Conservation (phyloP, 1,140 invertebrate genomes). For the Anastrepha ludens region DNA sequence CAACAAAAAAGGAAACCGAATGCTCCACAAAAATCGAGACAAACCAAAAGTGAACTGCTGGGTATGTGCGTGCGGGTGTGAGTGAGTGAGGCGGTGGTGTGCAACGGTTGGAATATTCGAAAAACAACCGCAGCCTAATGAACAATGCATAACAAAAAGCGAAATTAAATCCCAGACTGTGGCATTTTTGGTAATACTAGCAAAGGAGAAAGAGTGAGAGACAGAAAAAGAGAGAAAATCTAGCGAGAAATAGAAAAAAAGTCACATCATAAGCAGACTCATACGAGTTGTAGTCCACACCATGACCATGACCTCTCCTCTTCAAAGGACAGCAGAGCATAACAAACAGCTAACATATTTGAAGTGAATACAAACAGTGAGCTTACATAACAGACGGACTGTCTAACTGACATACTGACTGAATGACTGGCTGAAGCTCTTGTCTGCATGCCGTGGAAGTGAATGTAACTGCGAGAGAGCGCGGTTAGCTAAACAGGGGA, state of each 20-base stretch:
- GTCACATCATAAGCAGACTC: background rate
- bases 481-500: background rate
- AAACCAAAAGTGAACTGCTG: constrained; percentile 16
- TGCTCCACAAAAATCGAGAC: background rate
- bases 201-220: background rate
- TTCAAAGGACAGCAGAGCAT: constrained; percentile 8
- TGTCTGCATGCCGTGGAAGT: background rate
- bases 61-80: background rate
- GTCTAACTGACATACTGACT: background rate
- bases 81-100: background rate
- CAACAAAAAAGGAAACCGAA: background rate
- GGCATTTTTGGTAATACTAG: background rate
- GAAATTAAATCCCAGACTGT: background rate
- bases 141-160: background rate
- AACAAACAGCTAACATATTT: constrained; percentile 18
- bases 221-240: background rate
- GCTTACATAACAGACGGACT: background rate
- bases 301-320: constrained; percentile 14
- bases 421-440: background rate
- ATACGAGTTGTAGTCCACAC: background rate
- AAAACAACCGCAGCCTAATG: background rate
- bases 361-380: background rate
- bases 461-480: background rate
- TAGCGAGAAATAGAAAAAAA: too few relatives aligned
- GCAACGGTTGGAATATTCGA: background rate